Evolutionary conservation across 2,113 vertebrate species (phyloP), one percentile per base, ranked within the genome.

Genomic region (Pipa parva): DNA sequence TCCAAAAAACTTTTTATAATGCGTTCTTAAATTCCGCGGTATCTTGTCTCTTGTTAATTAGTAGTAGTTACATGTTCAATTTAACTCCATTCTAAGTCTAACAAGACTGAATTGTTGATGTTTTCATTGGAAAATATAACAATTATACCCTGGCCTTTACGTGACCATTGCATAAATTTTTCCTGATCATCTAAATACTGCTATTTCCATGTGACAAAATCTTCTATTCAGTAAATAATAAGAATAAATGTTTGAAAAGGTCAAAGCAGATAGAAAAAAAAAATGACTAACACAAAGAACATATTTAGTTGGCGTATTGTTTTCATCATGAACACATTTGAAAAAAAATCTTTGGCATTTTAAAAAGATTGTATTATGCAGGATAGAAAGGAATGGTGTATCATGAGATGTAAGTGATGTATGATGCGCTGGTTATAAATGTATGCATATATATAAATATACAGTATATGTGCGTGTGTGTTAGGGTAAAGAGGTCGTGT

Each of bases 231-330:
- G 21, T 15, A 13, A 51, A 26, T 12, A 3, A 22, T 24, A 11
- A 45, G 21, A 65, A 65, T 57, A 56, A n/a, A 33, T 29, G 39
- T 57, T 65, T 8, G 10, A 46, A 65, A 65, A 46, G 46, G 63
- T 56, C 29, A 49, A 6, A 63, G 18, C 18, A 12, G 59, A 63
- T 63, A 49, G 48, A 37, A 26, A 18, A 54, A 29, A 18, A 54
- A 29, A 39, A 21, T 37, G 48, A 54, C 26, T 28, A 7, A 24
- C 31, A 63, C 22, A 24, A 36, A 25, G 25, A 18, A 31, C 17
- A 56, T 9, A 31, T 26, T 64, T 52, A 39, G 26, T 18, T 45
- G 5, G 26, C 31, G 28, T 29, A 15, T 51, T 52, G 25, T 42
- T 20, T 27, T 26, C 58, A 45, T n/a, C n/a, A 15, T 15, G 13